Evolutionary conservation across 2,888 invertebrate species (phyloP), one percentile per base, ranked within the genome.

Genomic region (Andrena chrysosceles): DNA sequence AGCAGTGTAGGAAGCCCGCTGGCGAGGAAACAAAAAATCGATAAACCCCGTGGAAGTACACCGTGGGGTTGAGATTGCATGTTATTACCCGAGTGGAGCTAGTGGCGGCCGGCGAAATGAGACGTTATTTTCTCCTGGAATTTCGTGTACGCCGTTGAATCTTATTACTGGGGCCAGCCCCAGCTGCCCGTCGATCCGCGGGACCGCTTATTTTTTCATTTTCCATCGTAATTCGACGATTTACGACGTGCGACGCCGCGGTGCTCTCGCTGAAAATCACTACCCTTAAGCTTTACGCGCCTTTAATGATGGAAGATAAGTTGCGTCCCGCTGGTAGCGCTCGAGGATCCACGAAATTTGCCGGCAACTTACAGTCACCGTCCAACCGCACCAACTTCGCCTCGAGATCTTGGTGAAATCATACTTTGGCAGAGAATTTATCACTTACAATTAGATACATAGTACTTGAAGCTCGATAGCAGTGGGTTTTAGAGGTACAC

Each of bases 111-210:
- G 49, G 70, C 85, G 80, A 90, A 90, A 91, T 90, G 90, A 91
- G 90, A 91, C 90, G 91, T 91, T 92, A 91, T 90, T 90, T 89
- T 88, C 89, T 85, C 83, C 79, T 80, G 86, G 89, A 88, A 91
- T 91, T 87, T 89, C 84, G 82, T 84, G 84, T 85, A 77, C 73
- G 78, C 83, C 80, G 83, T 42, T 77, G 84, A 72, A 86, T 88
- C 89, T 81, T 86, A 87, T 89, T 87, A 87, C 82, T 31, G 81
- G 84, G 82, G 16, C 42, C 42, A 42, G 42, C 42, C 42, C 42
- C 42, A 42, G 42, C 42, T 42, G 42, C 16, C 42, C 84, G 66
- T 68, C 71, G 86, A 85, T 85, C 83, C 68, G 77, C 77, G 71
- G 16, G n/a, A 8, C 23, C 16, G 3, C 20, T 66, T 49, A 29